Percentiles rank a stretch among this genome's conserved stretches.
phyloP scores from a whole-genome alignment of 2,113 vertebrate species.

The Gopherus evgoodei region DNA sequence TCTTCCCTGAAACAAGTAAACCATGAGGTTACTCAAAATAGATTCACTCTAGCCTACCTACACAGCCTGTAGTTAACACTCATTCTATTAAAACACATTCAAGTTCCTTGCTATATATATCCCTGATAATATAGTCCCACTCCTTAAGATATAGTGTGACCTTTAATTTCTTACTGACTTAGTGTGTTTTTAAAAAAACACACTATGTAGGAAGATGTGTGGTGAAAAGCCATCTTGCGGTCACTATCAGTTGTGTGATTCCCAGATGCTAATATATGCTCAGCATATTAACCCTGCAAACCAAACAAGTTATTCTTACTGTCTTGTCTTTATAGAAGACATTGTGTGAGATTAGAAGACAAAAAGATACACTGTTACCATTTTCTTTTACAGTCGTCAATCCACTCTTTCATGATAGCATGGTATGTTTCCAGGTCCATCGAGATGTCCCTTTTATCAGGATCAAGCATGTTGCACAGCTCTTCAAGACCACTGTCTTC shows the following conservation, averaged over 20 bases:
- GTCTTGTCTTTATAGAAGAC: background rate
- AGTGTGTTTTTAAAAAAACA: background rate
- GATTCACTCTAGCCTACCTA: fast-evolving
- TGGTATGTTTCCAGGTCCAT: slow-evolving; percentile 89
- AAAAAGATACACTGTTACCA: slow-evolving; percentile 69
- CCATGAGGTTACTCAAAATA: background rate
- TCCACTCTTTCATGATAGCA: slow-evolving; percentile 89
- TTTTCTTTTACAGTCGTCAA: slow-evolving; percentile 83
- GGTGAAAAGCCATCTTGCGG: background rate
- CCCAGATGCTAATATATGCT: fast-evolving
- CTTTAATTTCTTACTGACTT: background rate
- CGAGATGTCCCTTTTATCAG: slow-evolving; percentile 84
- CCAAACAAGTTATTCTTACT: background rate
- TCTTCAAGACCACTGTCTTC: slow-evolving; percentile 89
- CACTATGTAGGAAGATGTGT: background rate
- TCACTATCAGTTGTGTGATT: background rate
- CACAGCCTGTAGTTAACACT: fast-evolving
- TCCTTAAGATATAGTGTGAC: background rate
- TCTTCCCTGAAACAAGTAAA: slow-evolving; percentile 17
- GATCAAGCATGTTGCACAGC: slow-evolving; percentile 90
- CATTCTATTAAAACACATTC: background rate
- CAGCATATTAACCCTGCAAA: fast-evolving
- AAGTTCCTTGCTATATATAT: background rate
- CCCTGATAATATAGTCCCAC: background rate
- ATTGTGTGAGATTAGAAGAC: background rate